Base-by-base conservation (phyloP, 1,140 invertebrate genomes). In the Nixonia krombeini region DNA sequence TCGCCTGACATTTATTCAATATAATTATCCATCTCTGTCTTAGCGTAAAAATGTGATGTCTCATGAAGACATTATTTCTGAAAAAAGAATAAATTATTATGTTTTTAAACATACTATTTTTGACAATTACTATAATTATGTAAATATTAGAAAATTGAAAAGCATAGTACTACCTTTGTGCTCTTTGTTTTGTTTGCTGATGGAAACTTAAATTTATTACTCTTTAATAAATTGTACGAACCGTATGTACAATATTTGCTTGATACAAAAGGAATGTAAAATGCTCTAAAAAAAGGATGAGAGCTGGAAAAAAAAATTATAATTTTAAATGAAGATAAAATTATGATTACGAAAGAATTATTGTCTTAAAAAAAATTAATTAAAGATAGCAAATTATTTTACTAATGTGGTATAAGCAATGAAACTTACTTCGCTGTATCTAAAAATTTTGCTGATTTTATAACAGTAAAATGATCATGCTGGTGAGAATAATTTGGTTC, bases 191-290 rank as follows among this genome's bases (percentile, higher is more conserved):
- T 79, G 1, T 56, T 72, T 4, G 45, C 29, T 7, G 69, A 47
- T 18, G 70, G 59, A 1, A 72, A 58, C 66, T 82, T 83, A 15
- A 81, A 74, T 59, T 81, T 84, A 35, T 70, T 89, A 57, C 88
- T 90, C 84, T 91, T 90, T 42, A 97, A 86, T 37, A 97, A 86
- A 84, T 94, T 95, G 75, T 96, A 94, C 65, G 91, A 90, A 1
- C 90, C 90, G 80, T 91, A 97, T 12, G 86, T 86, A 56, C 91
- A 90, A 72, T 90, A 88, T 72, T 87, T 87, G 70, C 90, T 86
- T 1, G 92, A 94, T 15, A 96, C 50, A 75, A 91, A 91, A 45
- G 96, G 96, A 81, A 98, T 87, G 79, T 95, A 97, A 78, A 97
- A 97, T 28, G 95, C 91, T 80, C 96, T 86, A 51, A 94, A 91